These are phyloP conservation scores for Tangara arthus DNA, from an alignment of 2,797 vertebrate species.

Conservation along the genomic window DNA sequence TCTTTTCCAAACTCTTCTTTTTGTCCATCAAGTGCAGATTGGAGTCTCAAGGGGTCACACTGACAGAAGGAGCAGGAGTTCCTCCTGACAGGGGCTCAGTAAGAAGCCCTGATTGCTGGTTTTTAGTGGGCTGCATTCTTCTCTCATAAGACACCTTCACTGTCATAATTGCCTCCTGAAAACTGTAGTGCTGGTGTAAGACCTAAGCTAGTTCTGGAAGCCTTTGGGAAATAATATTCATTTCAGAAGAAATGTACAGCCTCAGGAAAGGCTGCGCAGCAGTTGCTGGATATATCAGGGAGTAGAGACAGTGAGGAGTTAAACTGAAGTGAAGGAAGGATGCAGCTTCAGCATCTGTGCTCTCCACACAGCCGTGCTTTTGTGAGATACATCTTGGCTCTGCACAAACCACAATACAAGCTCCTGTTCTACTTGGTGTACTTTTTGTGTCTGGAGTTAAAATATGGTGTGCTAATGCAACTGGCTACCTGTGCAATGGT, in stretches of 20 bases:
- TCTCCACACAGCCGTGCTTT: rapidly evolving
- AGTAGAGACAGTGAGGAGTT: neutral
- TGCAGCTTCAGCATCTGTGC: neutral
- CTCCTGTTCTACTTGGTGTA: neutral
- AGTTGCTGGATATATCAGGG: neutral
- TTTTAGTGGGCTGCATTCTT: neutral
- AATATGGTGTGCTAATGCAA: neutral
- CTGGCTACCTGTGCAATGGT: rapidly evolving
- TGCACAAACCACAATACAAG: neutral
- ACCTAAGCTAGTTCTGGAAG: neutral
- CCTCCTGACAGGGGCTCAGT: neutral
- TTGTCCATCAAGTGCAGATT: neutral
- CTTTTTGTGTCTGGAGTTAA: neutral
- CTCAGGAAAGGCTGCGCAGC: neutral
- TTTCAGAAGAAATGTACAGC: neutral
- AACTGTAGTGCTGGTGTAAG: neutral
- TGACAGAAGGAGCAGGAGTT: neutral
- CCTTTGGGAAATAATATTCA: neutral
- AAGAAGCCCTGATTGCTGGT: neutral
- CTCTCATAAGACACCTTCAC: neutral
- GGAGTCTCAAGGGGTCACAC: neutral
- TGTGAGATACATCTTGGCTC: neutral
- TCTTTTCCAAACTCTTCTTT: neutral
- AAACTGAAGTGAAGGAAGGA: neutral
- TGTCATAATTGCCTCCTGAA: neutral